Conservation (phyloP, 2,888 invertebrate genomes). For the Monoplex corrugatus region DNA sequence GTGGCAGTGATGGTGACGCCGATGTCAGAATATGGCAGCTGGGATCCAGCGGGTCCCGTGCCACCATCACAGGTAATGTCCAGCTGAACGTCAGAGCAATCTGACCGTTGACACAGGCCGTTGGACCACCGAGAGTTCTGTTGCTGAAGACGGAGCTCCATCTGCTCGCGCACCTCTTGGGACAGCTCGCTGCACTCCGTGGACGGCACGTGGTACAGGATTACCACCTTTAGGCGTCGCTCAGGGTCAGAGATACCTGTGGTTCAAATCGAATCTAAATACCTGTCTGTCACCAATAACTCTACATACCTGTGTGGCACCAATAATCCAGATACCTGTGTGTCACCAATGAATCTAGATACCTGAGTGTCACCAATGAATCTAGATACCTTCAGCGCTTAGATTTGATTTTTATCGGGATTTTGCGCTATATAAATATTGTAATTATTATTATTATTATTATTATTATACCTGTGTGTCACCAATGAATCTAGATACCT, state of each 20-base stretch:
- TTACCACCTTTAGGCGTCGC: constrained; percentile 43
- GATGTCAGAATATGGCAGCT: constrained; percentile 34
- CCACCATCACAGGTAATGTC: constrained; percentile 53
- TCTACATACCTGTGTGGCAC: too few species aligned
- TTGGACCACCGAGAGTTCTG: constrained; percentile 51
- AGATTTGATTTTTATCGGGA: too few species aligned
- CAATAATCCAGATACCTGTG: too few species aligned
- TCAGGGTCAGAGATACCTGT: constrained; percentile 41
- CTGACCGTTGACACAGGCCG: constrained; percentile 55
- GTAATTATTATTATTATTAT: too few species aligned
- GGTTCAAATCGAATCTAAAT: too few species aligned
- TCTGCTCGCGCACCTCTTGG: constrained; percentile 14
- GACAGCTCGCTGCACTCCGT: constrained; percentile 45
- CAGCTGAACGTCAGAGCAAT: constrained; percentile 64
- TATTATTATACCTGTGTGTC: too few species aligned
- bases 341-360: too few species aligned
- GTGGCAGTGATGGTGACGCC: constrained; percentile 33
- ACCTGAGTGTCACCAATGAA: too few species aligned
- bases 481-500: too few species aligned
- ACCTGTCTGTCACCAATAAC: too few species aligned
- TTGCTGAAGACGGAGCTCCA: constrained; percentile 9
- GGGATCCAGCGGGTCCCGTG: constrained; percentile 12
- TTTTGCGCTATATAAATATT: too few species aligned
- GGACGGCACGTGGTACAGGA: constrained; percentile 52
- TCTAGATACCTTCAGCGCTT: too few species aligned